A percentile compares a stretch with the other conserved stretches of the same genome.
These are phyloP conservation scores for Nycticorax nycticorax DNA, from an alignment of 2,113 vertebrate species.

Conservation along the genomic window DNA sequence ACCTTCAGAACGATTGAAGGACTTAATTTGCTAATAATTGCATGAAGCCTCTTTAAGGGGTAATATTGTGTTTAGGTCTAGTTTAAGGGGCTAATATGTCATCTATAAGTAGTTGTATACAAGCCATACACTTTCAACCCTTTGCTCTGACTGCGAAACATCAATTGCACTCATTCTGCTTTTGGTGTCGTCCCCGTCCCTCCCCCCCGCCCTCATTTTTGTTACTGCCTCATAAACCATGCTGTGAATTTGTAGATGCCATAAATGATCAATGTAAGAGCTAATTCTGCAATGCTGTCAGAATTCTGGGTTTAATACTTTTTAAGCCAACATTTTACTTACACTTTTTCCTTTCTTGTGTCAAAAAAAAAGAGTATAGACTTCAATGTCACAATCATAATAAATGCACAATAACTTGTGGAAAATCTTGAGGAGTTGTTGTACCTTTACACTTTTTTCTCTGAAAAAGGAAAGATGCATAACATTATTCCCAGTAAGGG, in stretches of 20 bases:
- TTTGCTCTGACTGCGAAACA: slow-evolving; percentile 74
- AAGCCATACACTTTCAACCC: slow-evolving; percentile 64
- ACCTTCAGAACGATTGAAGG: slow-evolving; percentile 30
- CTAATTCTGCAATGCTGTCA: slow-evolving; percentile 71
- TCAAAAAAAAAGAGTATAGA: slow-evolving; percentile 67
- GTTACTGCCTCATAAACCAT: slow-evolving; percentile 65
- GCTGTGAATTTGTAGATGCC: slow-evolving; percentile 71
- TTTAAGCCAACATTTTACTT: slow-evolving; percentile 71
- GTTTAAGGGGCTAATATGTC: slow-evolving; percentile 56
- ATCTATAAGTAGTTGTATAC: slow-evolving; percentile 30
- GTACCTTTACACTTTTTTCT: neutral
- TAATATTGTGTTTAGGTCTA: slow-evolving; percentile 18
- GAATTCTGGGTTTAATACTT: slow-evolving; percentile 68
- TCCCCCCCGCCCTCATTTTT: slow-evolving; percentile 8
- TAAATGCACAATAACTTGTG: slow-evolving; percentile 52
- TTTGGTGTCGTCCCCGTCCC: no score
- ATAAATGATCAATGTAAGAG: slow-evolving; percentile 74
- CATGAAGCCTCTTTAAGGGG: slow-evolving; percentile 1
- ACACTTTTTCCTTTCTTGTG: slow-evolving; percentile 50
- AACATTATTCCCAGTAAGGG: neutral
- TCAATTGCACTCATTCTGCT: slow-evolving; percentile 61
- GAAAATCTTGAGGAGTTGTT: slow-evolving; percentile 26
- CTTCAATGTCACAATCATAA: slow-evolving; percentile 69
- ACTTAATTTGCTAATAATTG: slow-evolving; percentile 37
- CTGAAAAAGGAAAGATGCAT: neutral